Base-by-base conservation (phyloP, 1,140 invertebrate species). In the Megalonaias nervosa region DNA sequence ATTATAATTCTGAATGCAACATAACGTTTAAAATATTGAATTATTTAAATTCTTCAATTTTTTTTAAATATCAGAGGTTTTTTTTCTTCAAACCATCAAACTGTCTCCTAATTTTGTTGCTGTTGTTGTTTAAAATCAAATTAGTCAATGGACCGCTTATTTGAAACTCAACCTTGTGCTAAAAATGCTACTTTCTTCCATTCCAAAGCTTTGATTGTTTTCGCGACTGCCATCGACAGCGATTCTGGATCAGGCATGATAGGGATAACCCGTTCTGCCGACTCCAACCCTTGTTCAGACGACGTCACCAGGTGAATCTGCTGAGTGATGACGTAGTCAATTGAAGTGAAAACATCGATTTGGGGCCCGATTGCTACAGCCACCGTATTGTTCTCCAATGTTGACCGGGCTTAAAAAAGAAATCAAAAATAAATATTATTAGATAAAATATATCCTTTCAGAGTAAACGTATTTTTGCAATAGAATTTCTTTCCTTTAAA, bases 301-400 rank as follows among this genome's bases (percentile, higher is more conserved):
- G 84, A 85, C 31, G 88, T 89, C 65, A 87, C 82, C 48, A 89
- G 74, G 75, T 86, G 86, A n/a, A 77, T 71, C 71, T 87, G 86
- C 14, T 84, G 74, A 5, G 74, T 67, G 26, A 89, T 89, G 75
- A 89, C 86, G 76, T 89, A 89, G 14, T 85, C 80, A 55, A 82
- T 85, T 31, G 88, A 89, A 1, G 86, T 84, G 67, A 89, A 89
- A 2, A 88, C 85, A 56, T 89, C 86, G 38, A 89, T 88, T 65
- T 82, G 84, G 4, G 88, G 86, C 6, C 88, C 88, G 38, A 89
- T 84, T 21, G 86, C 88, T 13, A 85, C 84, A 15, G 82, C 80
- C 3, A 86, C 81, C 0, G 75, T 17, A 0, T 56, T 74, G 61
- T 83, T 62, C 31, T 81, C 72, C 73, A 89, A 88, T 55, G 77